phyloP scores from a whole-genome alignment of 2,797 vertebrate genomes.

The Propithecus deckenii region DNA sequence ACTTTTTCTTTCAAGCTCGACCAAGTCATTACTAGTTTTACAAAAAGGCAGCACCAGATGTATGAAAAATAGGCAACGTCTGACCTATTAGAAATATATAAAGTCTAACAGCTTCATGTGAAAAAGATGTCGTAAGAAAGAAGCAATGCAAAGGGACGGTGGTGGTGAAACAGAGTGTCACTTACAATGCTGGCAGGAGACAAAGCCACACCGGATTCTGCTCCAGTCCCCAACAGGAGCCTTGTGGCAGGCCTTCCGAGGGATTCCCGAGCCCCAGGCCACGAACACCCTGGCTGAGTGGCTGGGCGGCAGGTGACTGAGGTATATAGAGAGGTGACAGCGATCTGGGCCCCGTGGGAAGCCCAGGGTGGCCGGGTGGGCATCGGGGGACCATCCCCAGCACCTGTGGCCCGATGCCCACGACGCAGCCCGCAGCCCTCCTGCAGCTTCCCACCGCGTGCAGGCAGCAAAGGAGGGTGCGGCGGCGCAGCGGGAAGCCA shows the following conservation, averaged over 20 bases:
- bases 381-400: not conserved
- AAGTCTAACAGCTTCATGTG: conserved; percentile 82
- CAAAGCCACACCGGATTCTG: conserved; percentile 67
- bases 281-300: conserved; percentile 50
- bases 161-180: conserved; percentile 72
- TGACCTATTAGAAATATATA: conserved; percentile 84
- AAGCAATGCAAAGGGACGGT: conserved; percentile 78
- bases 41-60: conserved; percentile 86
- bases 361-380: not conserved
- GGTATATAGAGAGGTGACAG: conserved; percentile 83
- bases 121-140: conserved; percentile 83
- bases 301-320: conserved; percentile 79
- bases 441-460: conserved; percentile 74
- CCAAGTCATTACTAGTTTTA: conserved; percentile 78
- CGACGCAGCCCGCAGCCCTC: conserved; percentile 25
- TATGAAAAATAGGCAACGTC: conserved; percentile 85
- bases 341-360: conserved; percentile 65
- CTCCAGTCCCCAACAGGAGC: conserved; percentile 58
- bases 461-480: conserved; percentile 84
- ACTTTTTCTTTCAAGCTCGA: conserved; percentile 77
- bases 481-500: conserved; percentile 76
- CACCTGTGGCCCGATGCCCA: conserved; percentile 5
- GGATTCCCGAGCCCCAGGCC: not conserved
- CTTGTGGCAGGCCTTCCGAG: not conserved
- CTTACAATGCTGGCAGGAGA: conserved; percentile 70